Evolutionary conservation across 1,140 invertebrate species (phyloP).

Genomic region (Meteorus sp.): DNA sequence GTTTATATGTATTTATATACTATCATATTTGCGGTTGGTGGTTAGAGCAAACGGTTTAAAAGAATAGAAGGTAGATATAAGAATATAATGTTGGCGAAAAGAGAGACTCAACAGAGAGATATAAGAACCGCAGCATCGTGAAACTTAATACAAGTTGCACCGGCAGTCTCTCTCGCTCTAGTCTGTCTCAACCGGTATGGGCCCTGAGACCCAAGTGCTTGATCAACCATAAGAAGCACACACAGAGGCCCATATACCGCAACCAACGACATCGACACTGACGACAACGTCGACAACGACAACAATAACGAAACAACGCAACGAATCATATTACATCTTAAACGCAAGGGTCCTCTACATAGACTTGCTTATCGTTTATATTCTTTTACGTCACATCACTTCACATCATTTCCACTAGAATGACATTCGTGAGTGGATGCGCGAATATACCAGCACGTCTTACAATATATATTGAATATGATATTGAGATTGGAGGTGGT

Average conservation of each 20-base stretch:
- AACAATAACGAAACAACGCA: conserved; percentile 54
- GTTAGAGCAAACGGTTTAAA: background rate
- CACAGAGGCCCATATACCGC: conserved; percentile 40
- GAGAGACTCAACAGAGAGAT: conserved; percentile 27
- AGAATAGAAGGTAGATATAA: background rate
- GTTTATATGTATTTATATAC: no score
- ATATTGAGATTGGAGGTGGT: no score
- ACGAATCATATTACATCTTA: conserved; percentile 59
- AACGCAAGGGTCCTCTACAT: no score
- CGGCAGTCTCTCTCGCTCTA: no score
- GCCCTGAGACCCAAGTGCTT: conserved; percentile 34
- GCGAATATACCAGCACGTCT: background rate
- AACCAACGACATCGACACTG: no score
- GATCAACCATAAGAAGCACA: conserved; percentile 54
- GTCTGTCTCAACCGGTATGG: no score
- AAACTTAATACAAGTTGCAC: conserved; percentile 58
- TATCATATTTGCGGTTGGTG: background rate
- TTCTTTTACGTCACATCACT: conserved; percentile 41
- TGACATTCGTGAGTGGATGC: background rate
- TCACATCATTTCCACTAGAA: conserved; percentile 47
- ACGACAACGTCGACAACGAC: no score
- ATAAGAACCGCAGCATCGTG: conserved; percentile 56
- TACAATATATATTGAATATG: conserved; percentile 8
- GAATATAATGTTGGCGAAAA: background rate
- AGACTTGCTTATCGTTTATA: conserved; percentile 54